Evolutionary conservation across 2,113 vertebrate genomes (phyloP), one percentile per base, ranked within the genome.

Genomic region (Holacanthus passer): DNA sequence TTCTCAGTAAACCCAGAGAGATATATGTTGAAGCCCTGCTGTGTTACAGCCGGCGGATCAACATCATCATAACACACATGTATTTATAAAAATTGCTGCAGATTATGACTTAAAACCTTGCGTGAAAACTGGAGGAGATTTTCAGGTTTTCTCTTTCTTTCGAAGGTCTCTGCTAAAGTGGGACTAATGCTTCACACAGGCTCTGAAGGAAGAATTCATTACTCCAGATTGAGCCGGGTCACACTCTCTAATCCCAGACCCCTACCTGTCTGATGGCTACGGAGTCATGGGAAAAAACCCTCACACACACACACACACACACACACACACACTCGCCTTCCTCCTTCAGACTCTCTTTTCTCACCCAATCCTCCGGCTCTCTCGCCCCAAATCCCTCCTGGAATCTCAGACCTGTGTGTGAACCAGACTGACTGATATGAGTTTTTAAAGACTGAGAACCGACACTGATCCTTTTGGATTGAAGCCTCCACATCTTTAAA

Each of bases 321-420:
- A 59, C 73, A 52, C 79, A 78, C 80, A 78, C 56, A 64, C n/a
- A 83, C 52, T 68, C 52, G 9, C 47, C 56, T 53, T 66, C 67
- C 50, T 52, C 48, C 29, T 53, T 58, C 32, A 35, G 16, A n/a
- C 52, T 71, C 56, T 69, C 64, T 71, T 79, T 73, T 88, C 73
- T 89, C 78, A 60, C 68, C 73, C 77, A 80, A 27, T 80, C 84
- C 81, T 78, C 32, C 20, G n/a, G 72, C 81, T 75, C 85, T 88
- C 69, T 86, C 69, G 0, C 56, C 32, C 63, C 52, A 93, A 94
- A 94, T 94, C 94, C 90, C 76, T 82, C 67, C 66, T 74, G 93
- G 94, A 94, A 94, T 95, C 84, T 85, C 89, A 90, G 81, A 86
- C 85, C 92, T 86, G 86, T 81, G 87, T 87, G 81, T 89, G 91